These are phyloP conservation scores for Lampris megalopsis DNA, from an alignment of 2,113 vertebrate genomes.

Conservation along the genomic window DNA sequence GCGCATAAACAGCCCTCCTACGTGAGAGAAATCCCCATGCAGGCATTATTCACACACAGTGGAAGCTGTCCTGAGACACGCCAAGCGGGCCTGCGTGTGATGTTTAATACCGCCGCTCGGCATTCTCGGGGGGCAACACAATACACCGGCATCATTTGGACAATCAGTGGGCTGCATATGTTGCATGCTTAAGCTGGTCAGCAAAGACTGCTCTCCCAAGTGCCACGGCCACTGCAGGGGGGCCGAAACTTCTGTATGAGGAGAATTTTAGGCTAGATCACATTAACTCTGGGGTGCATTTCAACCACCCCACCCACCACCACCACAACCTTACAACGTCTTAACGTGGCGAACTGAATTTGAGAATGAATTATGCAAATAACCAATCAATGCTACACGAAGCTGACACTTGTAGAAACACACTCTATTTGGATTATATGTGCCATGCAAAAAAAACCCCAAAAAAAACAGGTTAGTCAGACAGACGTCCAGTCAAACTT, in stretches of 20 bases:
- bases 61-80: no score
- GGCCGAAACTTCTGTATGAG: conserved; percentile 20
- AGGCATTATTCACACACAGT: conserved; percentile 1
- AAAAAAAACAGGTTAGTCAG: background rate
- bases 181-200: conserved; percentile 7
- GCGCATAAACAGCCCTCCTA: conserved; percentile 98
- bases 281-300: conserved; percentile 29
- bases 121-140: background rate
- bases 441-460: conserved; percentile 4
- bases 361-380: conserved; percentile 43
- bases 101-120: no score
- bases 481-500: conserved; percentile 71
- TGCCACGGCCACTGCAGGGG: no score
- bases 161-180: background rate
- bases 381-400: background rate
- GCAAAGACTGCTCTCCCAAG: background rate
- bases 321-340: background rate
- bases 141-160: background rate
- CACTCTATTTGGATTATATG: conserved; percentile 28
- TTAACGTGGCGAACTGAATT: conserved; percentile 52
- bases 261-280: background rate
- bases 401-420: conserved; percentile 10
- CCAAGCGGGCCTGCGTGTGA: no score
- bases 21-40: conserved; percentile 50
- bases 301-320: conserved; percentile 35